Conservation (phyloP, 2,113 vertebrate genomes). For the Zootoca vivipara region DNA sequence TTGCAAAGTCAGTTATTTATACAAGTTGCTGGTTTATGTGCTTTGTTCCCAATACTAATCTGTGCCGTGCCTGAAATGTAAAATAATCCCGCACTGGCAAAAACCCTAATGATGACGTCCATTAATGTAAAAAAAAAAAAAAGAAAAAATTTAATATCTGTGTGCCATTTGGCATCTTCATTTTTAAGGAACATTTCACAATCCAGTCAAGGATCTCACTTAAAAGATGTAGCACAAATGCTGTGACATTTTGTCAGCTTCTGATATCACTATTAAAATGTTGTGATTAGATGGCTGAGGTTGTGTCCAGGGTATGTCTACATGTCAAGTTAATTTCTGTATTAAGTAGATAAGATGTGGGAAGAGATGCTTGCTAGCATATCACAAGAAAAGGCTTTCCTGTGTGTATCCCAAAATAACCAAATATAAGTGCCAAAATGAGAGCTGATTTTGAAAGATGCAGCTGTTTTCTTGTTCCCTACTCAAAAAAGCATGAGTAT, state of each 20-base stretch:
- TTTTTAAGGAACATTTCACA: constrained; percentile 3
- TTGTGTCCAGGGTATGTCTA: not conserved
- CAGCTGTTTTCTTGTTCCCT: not conserved
- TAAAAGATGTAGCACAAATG: not conserved
- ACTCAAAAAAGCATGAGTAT: not conserved
- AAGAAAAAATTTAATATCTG: not conserved
- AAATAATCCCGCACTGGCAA: not conserved
- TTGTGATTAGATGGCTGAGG: not conserved
- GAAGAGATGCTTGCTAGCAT: not conserved
- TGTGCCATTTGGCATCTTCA: not conserved
- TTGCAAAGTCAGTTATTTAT: constrained; percentile 19
- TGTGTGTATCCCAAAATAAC: not conserved
- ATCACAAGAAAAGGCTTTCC: not conserved
- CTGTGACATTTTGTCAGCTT: not conserved
- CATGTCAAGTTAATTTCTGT: constrained; percentile 23
- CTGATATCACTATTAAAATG: not conserved
- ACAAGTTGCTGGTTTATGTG: not conserved
- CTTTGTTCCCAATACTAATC: not conserved
- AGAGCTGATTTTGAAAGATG: constrained; percentile 9
- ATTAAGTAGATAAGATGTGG: not conserved
- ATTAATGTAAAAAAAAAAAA: not conserved
- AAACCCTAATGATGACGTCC: not conserved
- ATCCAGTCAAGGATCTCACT: not conserved
- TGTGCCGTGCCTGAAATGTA: not conserved
- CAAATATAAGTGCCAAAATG: not conserved